These are phyloP conservation scores for Erebia aethiops DNA, from an alignment of 2,888 invertebrate species.

Conservation along the genomic window DNA sequence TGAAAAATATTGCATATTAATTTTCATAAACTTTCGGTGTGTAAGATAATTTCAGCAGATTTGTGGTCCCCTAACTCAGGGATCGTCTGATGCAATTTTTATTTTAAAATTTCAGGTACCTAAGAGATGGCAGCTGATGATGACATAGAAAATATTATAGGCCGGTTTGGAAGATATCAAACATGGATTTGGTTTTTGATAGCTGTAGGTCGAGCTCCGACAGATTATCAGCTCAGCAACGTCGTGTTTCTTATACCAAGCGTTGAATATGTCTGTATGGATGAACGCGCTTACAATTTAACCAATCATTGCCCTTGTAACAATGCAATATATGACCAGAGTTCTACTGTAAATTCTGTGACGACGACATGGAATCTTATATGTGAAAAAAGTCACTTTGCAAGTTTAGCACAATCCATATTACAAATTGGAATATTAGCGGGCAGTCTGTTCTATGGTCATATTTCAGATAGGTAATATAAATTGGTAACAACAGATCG, in stretches of 20 bases:
- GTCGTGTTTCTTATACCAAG: constrained; percentile 82
- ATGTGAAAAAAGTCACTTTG: constrained; percentile 78
- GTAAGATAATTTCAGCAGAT: not conserved
- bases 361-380: constrained; percentile 85
- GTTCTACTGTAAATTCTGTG: constrained; percentile 79
- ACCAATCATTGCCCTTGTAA: constrained; percentile 71
- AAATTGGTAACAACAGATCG: too few species aligned
- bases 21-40: too few species aligned
- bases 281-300: constrained; percentile 56
- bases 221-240: constrained; percentile 82
- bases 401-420: constrained; percentile 81
- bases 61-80: too few species aligned
- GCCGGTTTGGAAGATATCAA: constrained; percentile 82
- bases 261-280: constrained; percentile 74
- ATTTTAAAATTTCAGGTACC: constrained; percentile 1
- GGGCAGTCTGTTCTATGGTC: constrained; percentile 81
- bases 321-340: constrained; percentile 79
- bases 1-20: too few species aligned
- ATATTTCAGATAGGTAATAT: constrained; percentile 73
- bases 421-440: constrained; percentile 81
- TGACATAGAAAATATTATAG: constrained; percentile 73
- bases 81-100: too few species aligned
- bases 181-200: constrained; percentile 75
- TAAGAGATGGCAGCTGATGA: constrained; percentile 49
- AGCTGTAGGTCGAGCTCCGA: constrained; percentile 78